Conservation (phyloP, 2,797 vertebrate genomes). For the Peromyscus eremicus region DNA sequence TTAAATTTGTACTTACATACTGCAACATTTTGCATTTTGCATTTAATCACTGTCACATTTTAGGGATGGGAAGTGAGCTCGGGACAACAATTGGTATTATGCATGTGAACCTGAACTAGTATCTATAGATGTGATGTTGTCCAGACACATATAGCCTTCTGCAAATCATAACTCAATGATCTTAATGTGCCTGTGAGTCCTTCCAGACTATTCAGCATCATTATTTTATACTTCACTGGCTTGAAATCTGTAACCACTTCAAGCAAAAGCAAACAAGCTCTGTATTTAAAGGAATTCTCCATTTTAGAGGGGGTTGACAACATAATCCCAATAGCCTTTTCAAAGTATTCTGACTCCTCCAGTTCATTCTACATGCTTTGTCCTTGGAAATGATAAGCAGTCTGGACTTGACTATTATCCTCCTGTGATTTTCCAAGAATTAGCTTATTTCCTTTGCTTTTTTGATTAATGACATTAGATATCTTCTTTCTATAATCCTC, state of each 20-base stretch:
- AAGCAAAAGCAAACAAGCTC: constrained; percentile 63
- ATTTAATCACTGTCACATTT: constrained; percentile 78
- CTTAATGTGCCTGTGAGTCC: constrained; percentile 69
- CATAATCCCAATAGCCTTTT: constrained; percentile 41
- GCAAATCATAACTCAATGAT: constrained; percentile 71
- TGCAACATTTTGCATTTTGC: constrained; percentile 76
- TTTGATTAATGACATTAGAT: not conserved
- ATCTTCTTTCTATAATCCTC: not conserved
- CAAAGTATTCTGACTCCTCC: constrained; percentile 17
- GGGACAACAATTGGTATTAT: constrained; percentile 47
- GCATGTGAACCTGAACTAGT: constrained; percentile 73
- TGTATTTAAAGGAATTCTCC: constrained; percentile 53
- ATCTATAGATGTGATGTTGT: constrained; percentile 45
- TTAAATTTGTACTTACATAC: constrained; percentile 76
- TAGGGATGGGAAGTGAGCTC: constrained; percentile 69
- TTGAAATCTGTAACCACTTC: constrained; percentile 68
- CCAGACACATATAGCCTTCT: constrained; percentile 46
- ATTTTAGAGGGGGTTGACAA: constrained; percentile 51
- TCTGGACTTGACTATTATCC: constrained; percentile 31
- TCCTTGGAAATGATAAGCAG: constrained; percentile 40
- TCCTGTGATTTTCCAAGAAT: constrained; percentile 34
- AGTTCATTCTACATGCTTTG: not conserved
- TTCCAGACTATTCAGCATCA: constrained; percentile 70
- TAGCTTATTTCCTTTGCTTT: constrained; percentile 20
- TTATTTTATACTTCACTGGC: constrained; percentile 64